Evolutionary conservation across 2,113 vertebrate species (phyloP), one percentile per base, ranked within the genome.

Genomic region (Zosterops hypoxanthus): DNA sequence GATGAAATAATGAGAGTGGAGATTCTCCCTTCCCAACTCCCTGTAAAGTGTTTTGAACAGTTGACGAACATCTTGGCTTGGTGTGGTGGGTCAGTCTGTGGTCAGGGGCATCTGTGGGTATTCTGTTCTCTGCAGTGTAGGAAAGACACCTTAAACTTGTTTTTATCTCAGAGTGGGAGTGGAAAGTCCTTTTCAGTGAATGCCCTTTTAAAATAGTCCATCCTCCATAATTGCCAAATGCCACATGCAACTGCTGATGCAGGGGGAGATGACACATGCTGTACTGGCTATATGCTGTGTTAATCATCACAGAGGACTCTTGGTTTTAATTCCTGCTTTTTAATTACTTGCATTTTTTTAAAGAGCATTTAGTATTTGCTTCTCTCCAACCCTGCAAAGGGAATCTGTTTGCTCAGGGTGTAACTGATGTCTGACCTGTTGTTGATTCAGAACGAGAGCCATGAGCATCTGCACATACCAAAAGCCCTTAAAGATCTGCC

Each of bases 141-240:
- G 53, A 41, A 68, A 68, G 69, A 59, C 28, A 24, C 75, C 91
- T 87, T 17, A 56, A 82, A 68, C 75, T 80, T 64, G 28, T 79
- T 63, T 2, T 86, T 86, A 26, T 34, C 92, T 81, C 14, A 20
- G 71, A 92, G 75, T 92, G 55, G 94, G 44, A 81, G 39, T 86
- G 91, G 92, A 88, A 88, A 93, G 78, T 59, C 82, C 92, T 92
- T 73, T 73, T 55, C 76, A 66, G 92, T 33, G 63, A 86, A 19
- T 77, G 82, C 60, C 75, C 80, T 90, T 95, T 92, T 83, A 63
- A 95, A 85, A 69, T 25, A 93, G 36, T n/a, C 82, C 23, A 4
- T 76, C 19, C 49, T 87, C 50, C 2, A 1, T 70, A 50, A 52
- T 28, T 92, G 82, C 90, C 56, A 93, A 88, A 94, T 92, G 88